Percentiles rank a stretch among this genome's conserved stretches.
These are phyloP conservation scores for Chromis chromis DNA, from an alignment of 2,797 vertebrate species.

Conservation along the genomic window DNA sequence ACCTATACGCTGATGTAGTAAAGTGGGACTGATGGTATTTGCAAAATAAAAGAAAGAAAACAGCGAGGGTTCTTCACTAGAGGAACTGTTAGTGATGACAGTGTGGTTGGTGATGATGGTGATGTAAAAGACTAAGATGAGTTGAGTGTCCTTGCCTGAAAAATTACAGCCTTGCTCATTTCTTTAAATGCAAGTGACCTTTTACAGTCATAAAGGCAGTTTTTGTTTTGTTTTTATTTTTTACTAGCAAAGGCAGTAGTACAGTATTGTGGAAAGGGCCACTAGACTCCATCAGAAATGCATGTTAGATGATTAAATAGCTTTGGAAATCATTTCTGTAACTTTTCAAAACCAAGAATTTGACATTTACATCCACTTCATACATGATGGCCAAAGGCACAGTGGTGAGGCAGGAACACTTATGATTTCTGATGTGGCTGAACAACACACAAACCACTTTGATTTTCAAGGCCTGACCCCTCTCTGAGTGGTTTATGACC, in stretches of 20 bases:
- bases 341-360: not conserved
- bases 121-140: not conserved
- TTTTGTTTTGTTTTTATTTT: not conserved
- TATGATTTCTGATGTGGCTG: not conserved
- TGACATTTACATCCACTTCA: not conserved
- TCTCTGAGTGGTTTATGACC: not conserved
- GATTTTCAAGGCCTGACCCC: not conserved
- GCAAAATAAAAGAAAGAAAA: constrained; percentile 16
- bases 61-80: not conserved
- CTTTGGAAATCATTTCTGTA: not conserved
- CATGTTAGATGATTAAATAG: not conserved
- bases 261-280: too few species aligned
- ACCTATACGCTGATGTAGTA: not conserved
- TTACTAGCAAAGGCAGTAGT: not conserved
- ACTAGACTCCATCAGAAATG: too few species aligned
- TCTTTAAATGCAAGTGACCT: not conserved
- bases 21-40: not conserved
- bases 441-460: not conserved
- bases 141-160: not conserved
- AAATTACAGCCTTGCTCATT: not conserved
- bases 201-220: not conserved
- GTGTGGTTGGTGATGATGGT: not conserved
- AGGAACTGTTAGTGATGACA: not conserved
- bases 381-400: not conserved
- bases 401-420: not conserved